A percentile compares a stretch with the other conserved stretches of the same genome.
Conservation (phyloP, 2,797 vertebrate genomes). For the Neostethus bicornis region DNA sequence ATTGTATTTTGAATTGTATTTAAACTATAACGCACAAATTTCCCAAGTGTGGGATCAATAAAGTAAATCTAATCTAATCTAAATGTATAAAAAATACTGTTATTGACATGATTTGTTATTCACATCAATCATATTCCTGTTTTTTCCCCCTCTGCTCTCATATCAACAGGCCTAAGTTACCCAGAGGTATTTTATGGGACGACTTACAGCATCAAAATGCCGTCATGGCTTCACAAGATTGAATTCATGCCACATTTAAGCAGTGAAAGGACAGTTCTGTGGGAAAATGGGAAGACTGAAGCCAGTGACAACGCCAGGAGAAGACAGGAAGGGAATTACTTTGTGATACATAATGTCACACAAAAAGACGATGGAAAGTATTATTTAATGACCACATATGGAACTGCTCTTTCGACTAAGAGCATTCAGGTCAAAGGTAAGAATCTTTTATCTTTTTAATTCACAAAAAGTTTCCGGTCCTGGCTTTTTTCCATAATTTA, state of each 20-base stretch:
- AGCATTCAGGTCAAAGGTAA: constrained; percentile 20
- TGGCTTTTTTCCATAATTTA: no score
- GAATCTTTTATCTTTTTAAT: not conserved
- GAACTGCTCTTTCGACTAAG: accelerated
- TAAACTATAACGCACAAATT: no score
- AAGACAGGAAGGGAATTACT: accelerated
- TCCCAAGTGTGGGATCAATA: no score
- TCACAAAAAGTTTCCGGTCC: no score
- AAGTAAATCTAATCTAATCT: no score
- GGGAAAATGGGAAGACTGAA: not conserved
- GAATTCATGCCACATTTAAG: not conserved
- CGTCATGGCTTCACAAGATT: accelerated
- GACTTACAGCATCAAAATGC: not conserved
- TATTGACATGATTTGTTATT: no score
- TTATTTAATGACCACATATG: not conserved
- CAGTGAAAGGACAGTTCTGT: not conserved
- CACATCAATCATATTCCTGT: no score
- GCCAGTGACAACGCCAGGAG: not conserved
- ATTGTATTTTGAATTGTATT: no score
- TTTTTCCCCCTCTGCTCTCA: no score
- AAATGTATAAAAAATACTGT: no score
- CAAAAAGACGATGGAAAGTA: constrained; percentile 32
- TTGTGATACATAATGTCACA: not conserved
- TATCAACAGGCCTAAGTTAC: no score
- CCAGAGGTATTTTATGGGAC: not conserved